Evolutionary conservation across 2,888 invertebrate genomes (phyloP).

Genomic region (Drosophila emarginata): DNA sequence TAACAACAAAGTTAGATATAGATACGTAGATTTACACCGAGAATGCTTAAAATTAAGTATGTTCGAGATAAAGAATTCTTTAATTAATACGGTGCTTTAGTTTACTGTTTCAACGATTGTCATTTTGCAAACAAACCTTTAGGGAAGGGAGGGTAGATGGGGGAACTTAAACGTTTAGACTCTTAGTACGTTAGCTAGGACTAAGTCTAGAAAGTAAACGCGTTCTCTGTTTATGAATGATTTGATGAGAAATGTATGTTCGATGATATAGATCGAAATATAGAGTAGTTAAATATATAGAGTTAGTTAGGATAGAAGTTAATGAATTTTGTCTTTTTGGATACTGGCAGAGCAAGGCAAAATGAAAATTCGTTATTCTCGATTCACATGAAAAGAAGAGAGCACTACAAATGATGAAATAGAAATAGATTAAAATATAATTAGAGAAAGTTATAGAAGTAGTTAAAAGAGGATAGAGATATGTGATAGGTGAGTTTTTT

Average conservation of each 20-base stretch:
- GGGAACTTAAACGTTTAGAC: background rate
- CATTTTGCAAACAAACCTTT: background rate
- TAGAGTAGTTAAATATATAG: conserved; percentile 18
- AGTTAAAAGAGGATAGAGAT: conserved; percentile 15
- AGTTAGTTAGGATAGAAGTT: conserved; percentile 12
- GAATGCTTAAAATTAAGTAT: conserved; percentile 8
- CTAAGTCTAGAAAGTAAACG: conserved; percentile 52
- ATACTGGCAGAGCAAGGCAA: conserved; percentile 64
- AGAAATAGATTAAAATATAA: conserved; percentile 21
- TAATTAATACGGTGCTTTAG: conserved; percentile 39
- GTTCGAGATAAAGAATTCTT: conserved; percentile 24
- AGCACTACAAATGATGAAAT: conserved; percentile 46
- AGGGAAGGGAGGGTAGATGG: conserved; percentile 12
- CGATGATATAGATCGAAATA: conserved; percentile 20
- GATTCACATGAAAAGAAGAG: conserved; percentile 38
- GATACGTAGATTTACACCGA: conserved; percentile 24
- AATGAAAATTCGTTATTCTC: conserved; percentile 26
- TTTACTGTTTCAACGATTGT: conserved; percentile 19
- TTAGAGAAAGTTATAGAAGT: conserved; percentile 22
- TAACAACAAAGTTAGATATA: conserved; percentile 1
- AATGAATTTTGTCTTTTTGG: conserved; percentile 19
- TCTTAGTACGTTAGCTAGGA: conserved; percentile 39
- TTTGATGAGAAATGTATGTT: conserved; percentile 1
- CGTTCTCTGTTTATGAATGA: conserved; percentile 49
- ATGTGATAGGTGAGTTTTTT: conserved; percentile 35